Evolutionary conservation across 1,140 invertebrate species (phyloP), one percentile per base, ranked within the genome.

Genomic region (Watersipora subatra): DNA sequence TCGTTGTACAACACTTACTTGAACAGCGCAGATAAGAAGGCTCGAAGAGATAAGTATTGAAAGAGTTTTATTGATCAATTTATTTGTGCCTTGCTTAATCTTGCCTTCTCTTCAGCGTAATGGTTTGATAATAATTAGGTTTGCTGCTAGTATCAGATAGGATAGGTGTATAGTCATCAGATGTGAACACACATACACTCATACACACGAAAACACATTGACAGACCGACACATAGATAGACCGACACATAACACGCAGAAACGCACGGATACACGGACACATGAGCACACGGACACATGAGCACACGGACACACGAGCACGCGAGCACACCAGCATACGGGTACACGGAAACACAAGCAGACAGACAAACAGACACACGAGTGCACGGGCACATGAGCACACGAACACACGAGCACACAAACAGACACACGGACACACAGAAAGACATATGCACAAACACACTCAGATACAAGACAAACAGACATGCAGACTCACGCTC

Each of bases 271-370:
- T 46, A 62, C 61, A 55, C 22, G 46, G 22, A 66, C 61, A 46
- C 59, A 63, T 46, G 25, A n/a, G 63, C 46, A 66, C 65, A 63
- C 24, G 63, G n/a, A 63, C 24, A 63, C 65, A 63, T 22, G 63
- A 58, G 56, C 46, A 66, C 28, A 66, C 30, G 56, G 29, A 63
- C 46, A 66, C 61, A 63, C 34, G n/a, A 7, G n/a, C 34, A 46
- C 34, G n/a, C 34, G n/a, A 7, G n/a, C 34, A 46, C 34, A 46
- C 34, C 7, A 7, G n/a, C 34, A 46, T n/a, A 46, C 34, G n/a
- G 7, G n/a, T n/a, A 46, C 34, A 46, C 34, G n/a, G 7, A 46
- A 20, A 63, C 65, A 46, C 46, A 63, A 20, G 25, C 46, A 34
- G 25, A 63, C 34, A 26, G 1, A 66, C 26, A 58, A n/a, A 64